Evolutionary conservation across 92 coral and sea anemone species (phyloP).

Genomic region (Pocillopora meandrina): DNA sequence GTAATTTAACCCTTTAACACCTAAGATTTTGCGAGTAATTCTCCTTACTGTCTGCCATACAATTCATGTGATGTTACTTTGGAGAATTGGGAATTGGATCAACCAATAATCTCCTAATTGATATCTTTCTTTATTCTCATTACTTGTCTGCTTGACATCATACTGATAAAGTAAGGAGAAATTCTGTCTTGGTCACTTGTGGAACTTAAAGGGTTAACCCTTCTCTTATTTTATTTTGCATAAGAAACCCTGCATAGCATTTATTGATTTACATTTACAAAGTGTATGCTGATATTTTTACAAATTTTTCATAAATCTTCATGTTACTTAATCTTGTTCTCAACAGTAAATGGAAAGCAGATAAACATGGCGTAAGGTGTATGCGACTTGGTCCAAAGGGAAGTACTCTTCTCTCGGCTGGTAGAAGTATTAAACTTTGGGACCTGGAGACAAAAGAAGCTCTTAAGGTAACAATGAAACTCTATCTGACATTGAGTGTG

Average conservation of each 20-base stretch:
- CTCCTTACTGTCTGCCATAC: too few relatives aligned
- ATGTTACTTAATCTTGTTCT: not conserved
- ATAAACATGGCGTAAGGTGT: conserved; percentile 81
- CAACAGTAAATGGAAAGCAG: conserved; percentile 95
- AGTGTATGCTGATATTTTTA: not conserved
- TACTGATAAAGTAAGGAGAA: too few relatives aligned
- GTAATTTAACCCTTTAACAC: too few relatives aligned
- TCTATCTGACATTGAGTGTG: not conserved
- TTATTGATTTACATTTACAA: too few relatives aligned
- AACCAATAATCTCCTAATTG: too few relatives aligned
- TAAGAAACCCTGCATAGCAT: too few relatives aligned
- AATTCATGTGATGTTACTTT: too few relatives aligned
- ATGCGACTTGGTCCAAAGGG: conserved; percentile 81
- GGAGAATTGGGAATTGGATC: too few relatives aligned
- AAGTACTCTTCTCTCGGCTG: conserved; percentile 88
- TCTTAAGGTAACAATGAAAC: conserved; percentile 60
- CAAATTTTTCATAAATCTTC: not conserved
- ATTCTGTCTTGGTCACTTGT: too few relatives aligned
- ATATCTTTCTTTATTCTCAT: too few relatives aligned
- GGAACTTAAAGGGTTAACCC: too few relatives aligned
- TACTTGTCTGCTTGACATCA: too few relatives aligned
- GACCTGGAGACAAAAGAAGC: conserved; percentile 89
- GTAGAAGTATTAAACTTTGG: conserved; percentile 95
- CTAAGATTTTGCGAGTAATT: not conserved
- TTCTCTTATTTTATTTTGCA: not conserved